phyloP scores from a whole-genome alignment of 2,888 invertebrate species.

The Xiphydria camelus region DNA sequence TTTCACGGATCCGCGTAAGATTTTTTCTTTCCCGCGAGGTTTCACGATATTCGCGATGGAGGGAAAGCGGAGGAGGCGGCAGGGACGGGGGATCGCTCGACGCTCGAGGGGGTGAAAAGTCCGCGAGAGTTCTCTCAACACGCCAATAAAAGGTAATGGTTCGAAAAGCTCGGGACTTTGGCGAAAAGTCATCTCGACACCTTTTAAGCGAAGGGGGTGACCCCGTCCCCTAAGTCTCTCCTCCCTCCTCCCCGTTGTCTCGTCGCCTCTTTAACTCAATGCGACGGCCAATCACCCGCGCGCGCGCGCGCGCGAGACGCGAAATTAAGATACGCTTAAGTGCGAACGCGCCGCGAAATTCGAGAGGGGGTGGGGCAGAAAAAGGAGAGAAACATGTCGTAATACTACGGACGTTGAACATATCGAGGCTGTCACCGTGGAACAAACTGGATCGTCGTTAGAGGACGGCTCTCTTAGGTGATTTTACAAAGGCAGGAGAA shows the following conservation, averaged over 20 bases:
- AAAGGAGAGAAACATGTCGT: not conserved
- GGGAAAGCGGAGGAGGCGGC: constrained; percentile 16
- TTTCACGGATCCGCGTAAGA: constrained; percentile 18
- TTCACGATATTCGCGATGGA: constrained; percentile 15
- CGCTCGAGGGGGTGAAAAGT: not conserved
- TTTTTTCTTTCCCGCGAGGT: constrained; percentile 16
- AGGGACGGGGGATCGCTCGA: not conserved
- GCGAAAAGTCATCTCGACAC: constrained; percentile 49
- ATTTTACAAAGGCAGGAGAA: no score
- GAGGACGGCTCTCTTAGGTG: no score
- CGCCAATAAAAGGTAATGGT: constrained; percentile 44
- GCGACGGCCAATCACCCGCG: constrained; percentile 39
- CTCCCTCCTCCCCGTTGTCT: not conserved
- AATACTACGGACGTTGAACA: no score
- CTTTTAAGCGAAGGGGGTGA: constrained; percentile 40
- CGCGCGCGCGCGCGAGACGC: constrained; percentile 30
- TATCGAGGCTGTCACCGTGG: no score
- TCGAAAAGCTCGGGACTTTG: constrained; percentile 40
- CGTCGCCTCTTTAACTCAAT: constrained; percentile 26
- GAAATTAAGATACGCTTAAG: constrained; percentile 36
- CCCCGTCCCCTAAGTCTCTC: constrained; percentile 9
- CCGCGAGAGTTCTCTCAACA: constrained; percentile 24
- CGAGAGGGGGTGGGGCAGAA: no score
- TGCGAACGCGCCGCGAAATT: constrained; percentile 16
- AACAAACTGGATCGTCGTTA: no score